A percentile compares a stretch with the other conserved stretches of the same genome.
phyloP scores from a whole-genome alignment of 2,888 invertebrate genomes.

The Hyalella azteca region DNA sequence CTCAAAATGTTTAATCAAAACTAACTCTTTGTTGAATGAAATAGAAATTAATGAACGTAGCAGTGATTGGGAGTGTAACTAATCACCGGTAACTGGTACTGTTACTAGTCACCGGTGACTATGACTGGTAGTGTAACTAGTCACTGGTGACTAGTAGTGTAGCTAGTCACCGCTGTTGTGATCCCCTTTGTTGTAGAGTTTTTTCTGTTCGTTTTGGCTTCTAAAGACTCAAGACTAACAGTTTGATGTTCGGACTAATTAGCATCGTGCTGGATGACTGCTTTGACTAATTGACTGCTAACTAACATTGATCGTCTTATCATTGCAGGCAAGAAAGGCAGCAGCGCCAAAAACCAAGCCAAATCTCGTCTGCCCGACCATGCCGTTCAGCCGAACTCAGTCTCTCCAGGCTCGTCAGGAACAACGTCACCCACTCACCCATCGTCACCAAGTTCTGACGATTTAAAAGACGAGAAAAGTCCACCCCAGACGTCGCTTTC shows the following conservation, averaged over 20 bases:
- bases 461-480: conserved; percentile 19
- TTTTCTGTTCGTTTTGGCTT: no score
- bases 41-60: no score
- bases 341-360: not conserved
- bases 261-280: not conserved
- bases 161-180: no score
- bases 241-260: no score
- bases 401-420: conserved; percentile 26
- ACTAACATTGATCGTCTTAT: conserved; percentile 19
- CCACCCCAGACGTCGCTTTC: conserved; percentile 3
- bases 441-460: conserved; percentile 25
- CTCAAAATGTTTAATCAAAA: no score
- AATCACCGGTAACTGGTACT: no score
- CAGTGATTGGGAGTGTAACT: no score
- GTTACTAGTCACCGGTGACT: no score
- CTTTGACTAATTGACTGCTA: conserved; percentile 7
- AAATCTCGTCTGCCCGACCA: not conserved
- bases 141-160: no score
- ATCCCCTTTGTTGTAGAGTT: not conserved
- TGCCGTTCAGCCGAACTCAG: not conserved
- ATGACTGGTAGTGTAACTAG: no score
- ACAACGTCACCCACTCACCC: not conserved
- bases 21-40: no score
- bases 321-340: conserved; percentile 26
- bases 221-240: no score